Evolutionary conservation across 2,888 invertebrate species (phyloP), one percentile per base, ranked within the genome.

Genomic region (Andrena chrysosceles): DNA sequence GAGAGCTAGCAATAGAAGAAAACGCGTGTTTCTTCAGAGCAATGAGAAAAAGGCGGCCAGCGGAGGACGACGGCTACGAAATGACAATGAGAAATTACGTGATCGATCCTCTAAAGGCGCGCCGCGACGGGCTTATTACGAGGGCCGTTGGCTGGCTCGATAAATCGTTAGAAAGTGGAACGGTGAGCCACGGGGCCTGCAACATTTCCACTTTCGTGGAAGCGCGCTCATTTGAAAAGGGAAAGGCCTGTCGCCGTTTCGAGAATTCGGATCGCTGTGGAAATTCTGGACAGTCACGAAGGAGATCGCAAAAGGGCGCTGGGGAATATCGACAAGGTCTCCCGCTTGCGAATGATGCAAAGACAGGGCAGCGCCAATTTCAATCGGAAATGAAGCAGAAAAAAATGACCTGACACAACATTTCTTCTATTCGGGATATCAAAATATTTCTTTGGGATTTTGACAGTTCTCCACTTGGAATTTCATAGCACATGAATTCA

Each of bases 121-220:
- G 52, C 59, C 76, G 33, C 71, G 62, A 31, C 70, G 56, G 81
- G 75, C 78, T 77, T 81, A 76, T 85, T 81, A 77, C 82, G 78
- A 81, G 48, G 66, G 84, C 85, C 83, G 83, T 70, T 73, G 70
- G 52, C 75, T 62, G 84, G 78, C 74, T 72, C 82, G 81, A 83
- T 81, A 85, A 85, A 85, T 87, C 82, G 75, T 84, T 89, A 87
- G 90, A 90, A 90, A 90, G 90, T 90, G 87, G 89, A 89, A 90
- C 90, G 77, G 81, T 82, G 79, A 84, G 83, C 83, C 82, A 80
- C 83, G 83, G 49, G 69, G 31, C 64, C 71, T 64, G 59, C 75
- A 67, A 71, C 77, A 78, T 88, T 87, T 87, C 82, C 84, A 87
- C 85, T 87, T 86, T 89, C 77, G 71, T 82, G 83, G 84, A 84